Evolutionary conservation across 2,797 vertebrate species (phyloP).

Genomic region (Australoheros facetus): DNA sequence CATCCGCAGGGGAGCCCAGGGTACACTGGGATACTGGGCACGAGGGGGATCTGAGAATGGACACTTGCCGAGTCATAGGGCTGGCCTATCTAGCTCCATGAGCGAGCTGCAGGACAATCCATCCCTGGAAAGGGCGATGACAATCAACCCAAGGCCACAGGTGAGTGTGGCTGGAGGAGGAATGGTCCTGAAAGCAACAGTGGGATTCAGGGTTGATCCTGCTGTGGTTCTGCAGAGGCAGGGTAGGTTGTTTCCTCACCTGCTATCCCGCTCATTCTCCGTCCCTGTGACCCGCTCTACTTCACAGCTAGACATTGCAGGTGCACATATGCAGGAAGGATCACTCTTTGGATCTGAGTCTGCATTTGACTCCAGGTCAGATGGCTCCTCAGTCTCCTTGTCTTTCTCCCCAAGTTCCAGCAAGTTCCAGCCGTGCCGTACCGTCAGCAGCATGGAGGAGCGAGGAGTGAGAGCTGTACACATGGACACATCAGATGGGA

Average conservation of each 20-base stretch:
- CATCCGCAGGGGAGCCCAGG: constrained; percentile 74
- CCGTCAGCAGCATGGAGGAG: constrained; percentile 23
- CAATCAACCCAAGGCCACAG: constrained; percentile 24
- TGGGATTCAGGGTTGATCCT: constrained; percentile 19
- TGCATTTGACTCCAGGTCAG: constrained; percentile 74
- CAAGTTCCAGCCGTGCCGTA: constrained; percentile 19
- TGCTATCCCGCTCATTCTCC: constrained; percentile 68
- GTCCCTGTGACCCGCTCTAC: constrained; percentile 64
- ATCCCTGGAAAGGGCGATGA: constrained; percentile 38
- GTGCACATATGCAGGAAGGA: constrained; percentile 38
- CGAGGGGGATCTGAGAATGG: constrained; percentile 72
- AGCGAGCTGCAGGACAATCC: constrained; percentile 56
- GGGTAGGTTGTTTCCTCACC: constrained; percentile 46
- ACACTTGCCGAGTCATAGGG: constrained; percentile 76
- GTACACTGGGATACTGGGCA: constrained; percentile 65
- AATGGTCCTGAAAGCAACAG: constrained; percentile 15
- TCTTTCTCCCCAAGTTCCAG: too few relatives aligned
- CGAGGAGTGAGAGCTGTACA: constrained; percentile 3
- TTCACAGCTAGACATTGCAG: constrained; percentile 54
- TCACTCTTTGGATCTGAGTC: constrained; percentile 71
- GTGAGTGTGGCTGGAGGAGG: constrained; percentile 27
- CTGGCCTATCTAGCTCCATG: constrained; percentile 65
- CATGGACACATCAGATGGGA: constrained; percentile 9
- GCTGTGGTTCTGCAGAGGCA: constrained; percentile 28
- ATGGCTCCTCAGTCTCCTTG: constrained; percentile 46